These are phyloP conservation scores for Guaruba guarouba DNA, from an alignment of 2,113 vertebrate genomes.

Conservation along the genomic window DNA sequence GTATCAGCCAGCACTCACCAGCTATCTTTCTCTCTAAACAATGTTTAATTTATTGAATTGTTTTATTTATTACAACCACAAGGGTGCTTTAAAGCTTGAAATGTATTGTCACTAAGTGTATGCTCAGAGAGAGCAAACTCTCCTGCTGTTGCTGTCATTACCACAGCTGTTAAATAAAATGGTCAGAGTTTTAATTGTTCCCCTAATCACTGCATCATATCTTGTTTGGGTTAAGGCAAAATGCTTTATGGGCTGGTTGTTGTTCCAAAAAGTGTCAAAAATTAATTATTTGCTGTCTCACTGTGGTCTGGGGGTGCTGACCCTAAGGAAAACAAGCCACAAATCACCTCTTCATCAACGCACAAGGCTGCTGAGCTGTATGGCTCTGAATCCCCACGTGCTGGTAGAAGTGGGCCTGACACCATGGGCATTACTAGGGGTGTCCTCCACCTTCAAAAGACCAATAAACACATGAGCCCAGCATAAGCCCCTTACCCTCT, in stretches of 20 bases:
- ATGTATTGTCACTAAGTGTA: not conserved
- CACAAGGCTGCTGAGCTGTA: not conserved
- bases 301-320: not conserved
- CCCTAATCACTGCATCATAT: not conserved
- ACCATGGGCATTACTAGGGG: not conserved
- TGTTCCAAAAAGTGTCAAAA: not conserved
- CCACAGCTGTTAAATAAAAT: not conserved
- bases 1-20: not conserved
- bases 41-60: conserved; percentile 14
- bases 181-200: not conserved
- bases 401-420: not conserved
- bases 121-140: not conserved
- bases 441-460: not conserved
- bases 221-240: not conserved
- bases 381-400: not conserved
- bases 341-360: not conserved
- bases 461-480: not conserved
- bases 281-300: not conserved
- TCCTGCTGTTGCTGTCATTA: not conserved
- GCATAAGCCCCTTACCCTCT: rapidly evolving
- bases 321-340: not conserved
- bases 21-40: not conserved
- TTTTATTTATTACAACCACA: conserved; percentile 15
- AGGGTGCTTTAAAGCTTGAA: conserved; percentile 3
- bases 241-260: not conserved